Percentiles rank a stretch among this genome's conserved stretches.
These are phyloP conservation scores for Nomada ferruginata DNA, from an alignment of 2,888 invertebrate species.

Conservation along the genomic window DNA sequence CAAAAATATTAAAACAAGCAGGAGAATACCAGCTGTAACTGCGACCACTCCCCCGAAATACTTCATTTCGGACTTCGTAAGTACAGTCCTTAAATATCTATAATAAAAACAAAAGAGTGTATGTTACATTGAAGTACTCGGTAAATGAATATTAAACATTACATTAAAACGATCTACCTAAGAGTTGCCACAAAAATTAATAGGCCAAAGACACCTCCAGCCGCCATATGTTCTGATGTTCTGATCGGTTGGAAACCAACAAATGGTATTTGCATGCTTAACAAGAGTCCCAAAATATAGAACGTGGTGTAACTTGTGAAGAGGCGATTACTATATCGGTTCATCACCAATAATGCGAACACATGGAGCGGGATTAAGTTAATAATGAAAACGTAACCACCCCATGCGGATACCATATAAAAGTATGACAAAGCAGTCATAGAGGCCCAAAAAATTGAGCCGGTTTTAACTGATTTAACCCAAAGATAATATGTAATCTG, in stretches of 20 bases:
- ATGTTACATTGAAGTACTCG: not conserved
- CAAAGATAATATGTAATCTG: conserved; percentile 99
- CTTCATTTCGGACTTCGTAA: conserved; percentile 95
- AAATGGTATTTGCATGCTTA: conserved; percentile 99
- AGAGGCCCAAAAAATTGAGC: conserved; percentile 98
- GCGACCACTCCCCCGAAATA: conserved; percentile 92
- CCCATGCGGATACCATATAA: conserved; percentile 99
- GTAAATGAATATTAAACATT: not conserved
- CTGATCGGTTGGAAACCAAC: conserved; percentile 99
- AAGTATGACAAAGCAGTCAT: conserved; percentile 98
- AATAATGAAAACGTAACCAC: conserved; percentile 99
- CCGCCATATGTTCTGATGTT: conserved; percentile 99
- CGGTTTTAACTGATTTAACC: conserved; percentile 99
- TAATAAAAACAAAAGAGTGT: conserved; percentile 32
- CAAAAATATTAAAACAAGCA: conserved; percentile 93
- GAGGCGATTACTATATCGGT: conserved; percentile 95
- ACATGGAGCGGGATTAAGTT: conserved; percentile 99
- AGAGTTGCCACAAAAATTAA: conserved; percentile 94
- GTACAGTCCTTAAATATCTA: conserved; percentile 92
- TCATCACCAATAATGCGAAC: conserved; percentile 97
- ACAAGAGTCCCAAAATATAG: conserved; percentile 96
- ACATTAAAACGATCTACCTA: conserved; percentile 83
- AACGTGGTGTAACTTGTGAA: conserved; percentile 98
- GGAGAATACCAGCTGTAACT: conserved; percentile 89
- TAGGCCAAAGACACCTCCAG: conserved; percentile 97